Evolutionary conservation across 1,140 invertebrate genomes (phyloP).

Genomic region (Ceratina japonica): DNA sequence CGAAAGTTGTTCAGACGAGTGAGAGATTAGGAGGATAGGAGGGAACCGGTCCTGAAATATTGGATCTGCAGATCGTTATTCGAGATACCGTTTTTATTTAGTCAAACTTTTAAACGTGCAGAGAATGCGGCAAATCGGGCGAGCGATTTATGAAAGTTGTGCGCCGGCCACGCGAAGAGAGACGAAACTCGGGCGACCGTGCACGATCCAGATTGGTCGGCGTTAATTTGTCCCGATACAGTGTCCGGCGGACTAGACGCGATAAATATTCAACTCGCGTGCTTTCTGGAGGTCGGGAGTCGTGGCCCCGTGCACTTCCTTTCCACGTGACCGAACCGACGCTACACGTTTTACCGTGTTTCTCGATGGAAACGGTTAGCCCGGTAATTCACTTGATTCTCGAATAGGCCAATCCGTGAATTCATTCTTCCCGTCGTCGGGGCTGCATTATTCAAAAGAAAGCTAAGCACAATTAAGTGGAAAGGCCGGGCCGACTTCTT

Average conservation of each 20-base stretch:
- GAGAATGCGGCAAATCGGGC: neutral
- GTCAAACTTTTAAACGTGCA: no score
- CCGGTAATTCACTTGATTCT: neutral
- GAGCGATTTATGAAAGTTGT: neutral
- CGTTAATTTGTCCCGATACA: conserved; percentile 66
- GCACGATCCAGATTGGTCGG: conserved; percentile 24
- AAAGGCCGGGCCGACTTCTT: no score
- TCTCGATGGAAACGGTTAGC: neutral
- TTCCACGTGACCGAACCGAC: conserved; percentile 18
- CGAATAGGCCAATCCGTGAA: neutral
- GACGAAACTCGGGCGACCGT: neutral
- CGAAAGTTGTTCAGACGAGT: conserved; percentile 13
- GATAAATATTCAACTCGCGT: conserved; percentile 70
- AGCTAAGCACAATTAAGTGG: neutral
- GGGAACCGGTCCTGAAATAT: neutral
- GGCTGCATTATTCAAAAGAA: neutral
- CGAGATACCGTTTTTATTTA: no score
- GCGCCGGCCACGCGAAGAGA: neutral
- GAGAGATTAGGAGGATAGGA: neutral
- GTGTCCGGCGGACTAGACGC: conserved; percentile 1
- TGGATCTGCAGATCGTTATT: neutral
- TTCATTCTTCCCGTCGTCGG: no score
- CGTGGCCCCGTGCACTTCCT: conserved; percentile 18
- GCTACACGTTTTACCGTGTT: conserved; percentile 7
- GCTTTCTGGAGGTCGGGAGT: conserved; percentile 24